Base-by-base conservation (phyloP, 2,113 vertebrate genomes). In the Chunga burmeisteri region DNA sequence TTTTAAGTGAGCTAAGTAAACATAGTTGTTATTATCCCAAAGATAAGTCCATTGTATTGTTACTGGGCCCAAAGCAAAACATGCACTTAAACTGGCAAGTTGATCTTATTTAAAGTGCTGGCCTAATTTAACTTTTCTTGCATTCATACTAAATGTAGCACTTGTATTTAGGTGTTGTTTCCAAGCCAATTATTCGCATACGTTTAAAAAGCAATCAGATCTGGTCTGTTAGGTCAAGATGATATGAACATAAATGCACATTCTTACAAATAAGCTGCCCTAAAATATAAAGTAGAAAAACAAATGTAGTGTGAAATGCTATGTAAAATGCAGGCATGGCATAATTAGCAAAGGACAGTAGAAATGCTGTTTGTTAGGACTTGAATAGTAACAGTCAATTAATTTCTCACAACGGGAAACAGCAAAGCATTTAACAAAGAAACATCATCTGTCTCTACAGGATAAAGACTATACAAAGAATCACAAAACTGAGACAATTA, bases 251-350 rank as follows among this genome's bases (percentile, higher is more conserved):
- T 80, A 96, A 95, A 92, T 93, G 95, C 58, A 81, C 89, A 72
- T 95, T 96, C 88, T 96, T 96, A 94, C 72, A 94, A 96, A 92
- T 94, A 97, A 96, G 53, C 85, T 95, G 67, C 91, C 83, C 90
- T 96, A 94, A 98, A 97, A 95, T 87, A 89, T 82, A 94, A 97
- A 97, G 80, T 81, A 92, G 86, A 77, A 91, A 92, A 97, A 40
- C 93, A 98, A 98, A 96, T 96, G 96, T 97, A 96, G 95, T 97
- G 92, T 98, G 94, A 97, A 97, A 94, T 97, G 65, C 95, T 96
- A 79, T 65, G 15, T 80, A 96, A 95, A 96, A 95, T 13, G 16
- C 53, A 92, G 81, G 81, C 83, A 75, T 71, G 77, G 61, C 77
- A 46, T 96, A 96, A 98, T 98, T 98, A 97, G 90, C 84, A 96